These are phyloP conservation scores for Todus mexicanus DNA, from an alignment of 2,797 vertebrate genomes.

Conservation along the genomic window DNA sequence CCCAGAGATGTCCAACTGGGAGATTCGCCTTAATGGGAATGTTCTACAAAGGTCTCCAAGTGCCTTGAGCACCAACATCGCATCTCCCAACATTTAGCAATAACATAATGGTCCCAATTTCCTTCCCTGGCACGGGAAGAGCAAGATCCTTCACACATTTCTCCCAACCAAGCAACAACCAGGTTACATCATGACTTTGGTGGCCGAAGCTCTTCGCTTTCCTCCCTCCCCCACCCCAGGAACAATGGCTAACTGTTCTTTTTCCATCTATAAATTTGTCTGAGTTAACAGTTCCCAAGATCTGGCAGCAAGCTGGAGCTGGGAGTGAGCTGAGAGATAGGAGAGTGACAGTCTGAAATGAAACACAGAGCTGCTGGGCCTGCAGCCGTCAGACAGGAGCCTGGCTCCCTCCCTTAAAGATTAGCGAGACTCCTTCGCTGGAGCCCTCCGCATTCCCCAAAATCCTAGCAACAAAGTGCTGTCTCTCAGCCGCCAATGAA, in stretches of 20 bases:
- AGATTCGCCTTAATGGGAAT: background rate
- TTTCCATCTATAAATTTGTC: constrained; percentile 68
- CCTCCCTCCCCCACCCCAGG: constrained; percentile 40
- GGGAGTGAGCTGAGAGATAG: constrained; percentile 80
- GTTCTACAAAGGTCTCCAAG: background rate
- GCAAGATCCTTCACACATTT: background rate
- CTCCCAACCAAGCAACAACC: background rate
- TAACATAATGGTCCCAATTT: background rate
- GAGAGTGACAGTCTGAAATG: constrained; percentile 87
- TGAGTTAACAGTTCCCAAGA: constrained; percentile 69
- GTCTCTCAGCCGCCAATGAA: constrained; percentile 69
- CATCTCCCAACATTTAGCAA: background rate
- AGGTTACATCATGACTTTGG: constrained; percentile 56
- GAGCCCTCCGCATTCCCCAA: constrained; percentile 80
- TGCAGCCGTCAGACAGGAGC: constrained; percentile 90
- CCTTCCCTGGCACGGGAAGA: background rate
- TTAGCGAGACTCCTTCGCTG: constrained; percentile 82
- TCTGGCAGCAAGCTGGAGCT: constrained; percentile 66
- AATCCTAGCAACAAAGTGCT: constrained; percentile 70
- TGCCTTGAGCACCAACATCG: background rate
- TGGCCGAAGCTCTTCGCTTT: background rate
- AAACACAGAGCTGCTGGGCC: constrained; percentile 86
- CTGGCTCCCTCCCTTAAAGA: constrained; percentile 84
- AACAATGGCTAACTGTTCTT: constrained; percentile 65
- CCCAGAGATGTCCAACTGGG: background rate